Percentiles rank a stretch among this genome's conserved stretches.
Evolutionary conservation across 2,888 invertebrate species (phyloP).

Genomic region (Opisthograptis luteolata): DNA sequence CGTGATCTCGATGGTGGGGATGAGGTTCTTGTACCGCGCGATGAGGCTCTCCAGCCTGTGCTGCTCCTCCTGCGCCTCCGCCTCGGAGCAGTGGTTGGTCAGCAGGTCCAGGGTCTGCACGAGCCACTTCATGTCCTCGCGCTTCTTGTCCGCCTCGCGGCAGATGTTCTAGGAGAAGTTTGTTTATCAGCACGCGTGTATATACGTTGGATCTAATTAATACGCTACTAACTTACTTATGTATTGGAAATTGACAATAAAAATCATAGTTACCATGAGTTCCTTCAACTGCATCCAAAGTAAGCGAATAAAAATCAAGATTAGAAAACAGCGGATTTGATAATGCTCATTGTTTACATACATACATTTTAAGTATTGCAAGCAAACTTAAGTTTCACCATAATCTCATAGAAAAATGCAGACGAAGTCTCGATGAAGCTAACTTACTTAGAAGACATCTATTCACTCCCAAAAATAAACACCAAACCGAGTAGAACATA

Average conservation of each 20-base stretch:
- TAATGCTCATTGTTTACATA: no score
- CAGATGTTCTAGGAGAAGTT: constrained; percentile 89
- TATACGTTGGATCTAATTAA: no score
- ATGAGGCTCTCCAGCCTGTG: constrained; percentile 92
- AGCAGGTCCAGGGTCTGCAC: constrained; percentile 95
- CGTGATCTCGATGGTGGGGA: constrained; percentile 96
- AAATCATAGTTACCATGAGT: constrained; percentile 36
- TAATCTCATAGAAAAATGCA: no score
- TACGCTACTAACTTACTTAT: no score
- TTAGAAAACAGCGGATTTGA: neutral
- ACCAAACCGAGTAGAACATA: constrained; percentile 58
- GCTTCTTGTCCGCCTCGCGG: constrained; percentile 94
- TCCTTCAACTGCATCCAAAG: constrained; percentile 41
- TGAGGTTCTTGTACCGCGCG: constrained; percentile 94
- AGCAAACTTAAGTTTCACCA: no score
- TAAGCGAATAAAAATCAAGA: constrained; percentile 26
- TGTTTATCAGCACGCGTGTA: neutral
- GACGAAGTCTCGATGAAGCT: no score
- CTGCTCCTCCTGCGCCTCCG: constrained; percentile 92
- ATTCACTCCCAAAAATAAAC: neutral
- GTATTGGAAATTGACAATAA: no score
- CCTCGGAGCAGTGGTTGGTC: constrained; percentile 91
- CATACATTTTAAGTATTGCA: no score
- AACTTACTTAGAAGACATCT: no score
- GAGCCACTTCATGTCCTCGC: constrained; percentile 98